Percentiles rank a stretch among this genome's conserved stretches.
Evolutionary conservation across 1,140 invertebrate species (phyloP).

Genomic region (Ostrea edulis): DNA sequence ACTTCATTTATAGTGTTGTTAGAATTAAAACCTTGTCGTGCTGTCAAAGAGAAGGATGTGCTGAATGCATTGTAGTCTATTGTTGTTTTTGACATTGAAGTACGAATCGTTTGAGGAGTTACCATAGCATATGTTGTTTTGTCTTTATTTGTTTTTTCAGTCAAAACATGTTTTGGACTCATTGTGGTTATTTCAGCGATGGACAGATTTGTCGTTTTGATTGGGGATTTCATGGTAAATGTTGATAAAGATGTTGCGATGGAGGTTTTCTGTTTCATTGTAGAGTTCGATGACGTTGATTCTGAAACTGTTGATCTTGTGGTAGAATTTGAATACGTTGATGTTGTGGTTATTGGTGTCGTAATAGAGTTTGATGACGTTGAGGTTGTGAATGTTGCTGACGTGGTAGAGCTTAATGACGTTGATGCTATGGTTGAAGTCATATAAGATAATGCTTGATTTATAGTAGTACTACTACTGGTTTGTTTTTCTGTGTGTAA

Average conservation of each 20-base stretch:
- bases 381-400: background rate
- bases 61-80: background rate
- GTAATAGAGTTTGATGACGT: background rate
- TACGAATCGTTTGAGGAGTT: background rate
- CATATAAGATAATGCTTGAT: too few species aligned
- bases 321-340: background rate
- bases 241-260: too few species aligned
- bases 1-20: slow-evolving; percentile 31
- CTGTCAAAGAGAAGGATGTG: background rate
- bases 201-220: slow-evolving; percentile 12
- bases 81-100: background rate
- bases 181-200: background rate
- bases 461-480: background rate
- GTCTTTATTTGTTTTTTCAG: background rate
- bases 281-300: background rate
- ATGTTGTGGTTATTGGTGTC: background rate
- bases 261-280: background rate
- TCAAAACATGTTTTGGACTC: background rate
- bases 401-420: background rate
- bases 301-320: background rate
- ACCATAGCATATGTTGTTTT: background rate
- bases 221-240: background rate
- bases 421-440: too few species aligned
- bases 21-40: background rate
- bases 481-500: slow-evolving; percentile 16